Conservation (phyloP, 2,888 invertebrate genomes). For the Cryptophagus acutangulus region DNA sequence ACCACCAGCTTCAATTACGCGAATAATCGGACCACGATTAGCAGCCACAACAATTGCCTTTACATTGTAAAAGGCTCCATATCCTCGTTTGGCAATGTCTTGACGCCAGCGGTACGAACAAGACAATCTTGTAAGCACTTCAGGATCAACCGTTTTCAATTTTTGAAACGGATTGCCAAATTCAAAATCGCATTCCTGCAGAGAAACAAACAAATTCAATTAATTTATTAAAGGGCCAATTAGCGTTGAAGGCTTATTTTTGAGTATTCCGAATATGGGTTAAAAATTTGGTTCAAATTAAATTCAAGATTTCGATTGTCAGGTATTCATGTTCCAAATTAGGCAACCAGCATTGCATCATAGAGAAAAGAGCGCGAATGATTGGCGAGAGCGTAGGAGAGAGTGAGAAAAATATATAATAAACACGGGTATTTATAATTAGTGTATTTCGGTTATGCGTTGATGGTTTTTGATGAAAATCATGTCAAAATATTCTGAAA, state of each 20-base stretch:
- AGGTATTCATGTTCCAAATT: no score
- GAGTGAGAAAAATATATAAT: no score
- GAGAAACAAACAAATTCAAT: conserved; percentile 14
- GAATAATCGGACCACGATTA: conserved; percentile 57
- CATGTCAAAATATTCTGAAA: no score
- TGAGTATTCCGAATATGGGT: no score
- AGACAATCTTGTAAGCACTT: conserved; percentile 47
- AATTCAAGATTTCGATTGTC: no score
- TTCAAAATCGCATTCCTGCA: conserved; percentile 75
- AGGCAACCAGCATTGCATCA: background rate
- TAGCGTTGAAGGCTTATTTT: no score
- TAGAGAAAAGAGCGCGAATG: no score
- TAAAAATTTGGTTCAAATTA: no score
- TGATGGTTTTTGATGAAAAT: no score
- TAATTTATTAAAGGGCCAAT: conserved; percentile 8
- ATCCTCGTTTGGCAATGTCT: conserved; percentile 48
- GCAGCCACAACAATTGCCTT: conserved; percentile 58
- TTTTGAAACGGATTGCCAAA: conserved; percentile 71
- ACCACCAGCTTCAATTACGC: conserved; percentile 74
- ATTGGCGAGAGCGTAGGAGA: no score
- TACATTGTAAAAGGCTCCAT: conserved; percentile 47
- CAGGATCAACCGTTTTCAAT: conserved; percentile 6
- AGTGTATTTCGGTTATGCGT: no score
- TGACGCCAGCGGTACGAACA: conserved; percentile 69
- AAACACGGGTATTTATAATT: no score